These are phyloP conservation scores for Ramphastos sulfuratus DNA, from an alignment of 2,113 vertebrate species.

Conservation along the genomic window DNA sequence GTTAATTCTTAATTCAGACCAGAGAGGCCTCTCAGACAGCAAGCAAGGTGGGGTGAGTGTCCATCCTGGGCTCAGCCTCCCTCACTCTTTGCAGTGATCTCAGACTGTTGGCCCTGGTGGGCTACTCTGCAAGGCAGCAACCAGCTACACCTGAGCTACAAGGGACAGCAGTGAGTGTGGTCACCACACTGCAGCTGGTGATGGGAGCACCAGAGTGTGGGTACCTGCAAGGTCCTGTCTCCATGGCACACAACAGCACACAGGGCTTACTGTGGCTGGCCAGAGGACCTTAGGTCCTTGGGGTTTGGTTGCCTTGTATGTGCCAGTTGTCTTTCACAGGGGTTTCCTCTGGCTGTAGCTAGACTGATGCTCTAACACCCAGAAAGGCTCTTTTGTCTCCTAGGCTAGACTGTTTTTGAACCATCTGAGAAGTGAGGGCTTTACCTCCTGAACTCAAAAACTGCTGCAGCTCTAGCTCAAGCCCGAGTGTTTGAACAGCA, in stretches of 20 bases:
- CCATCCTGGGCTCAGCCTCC: not conserved
- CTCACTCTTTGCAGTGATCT: no score
- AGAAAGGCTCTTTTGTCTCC: not conserved
- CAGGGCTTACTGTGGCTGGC: not conserved
- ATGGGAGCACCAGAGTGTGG: no score
- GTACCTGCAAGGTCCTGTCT: not conserved
- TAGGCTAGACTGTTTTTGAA: not conserved
- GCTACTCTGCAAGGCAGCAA: not conserved
- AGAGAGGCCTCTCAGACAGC: not conserved
- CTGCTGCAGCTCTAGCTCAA: not conserved
- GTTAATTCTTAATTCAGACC: not conserved
- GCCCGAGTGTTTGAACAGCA: not conserved
- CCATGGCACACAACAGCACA: not conserved
- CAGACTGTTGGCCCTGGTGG: fast-evolving
- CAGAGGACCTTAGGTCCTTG: not conserved
- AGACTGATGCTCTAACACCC: not conserved
- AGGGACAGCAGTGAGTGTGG: fast-evolving
- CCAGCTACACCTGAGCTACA: not conserved
- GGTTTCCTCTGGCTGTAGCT: not conserved
- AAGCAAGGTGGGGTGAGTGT: not conserved
- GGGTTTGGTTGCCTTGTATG: not conserved
- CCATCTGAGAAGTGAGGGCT: not conserved
- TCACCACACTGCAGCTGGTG: not conserved
- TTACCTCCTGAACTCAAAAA: not conserved
- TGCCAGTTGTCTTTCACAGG: not conserved